Conservation (phyloP, 2,888 invertebrate genomes). For the Asteroscopus sphinx region DNA sequence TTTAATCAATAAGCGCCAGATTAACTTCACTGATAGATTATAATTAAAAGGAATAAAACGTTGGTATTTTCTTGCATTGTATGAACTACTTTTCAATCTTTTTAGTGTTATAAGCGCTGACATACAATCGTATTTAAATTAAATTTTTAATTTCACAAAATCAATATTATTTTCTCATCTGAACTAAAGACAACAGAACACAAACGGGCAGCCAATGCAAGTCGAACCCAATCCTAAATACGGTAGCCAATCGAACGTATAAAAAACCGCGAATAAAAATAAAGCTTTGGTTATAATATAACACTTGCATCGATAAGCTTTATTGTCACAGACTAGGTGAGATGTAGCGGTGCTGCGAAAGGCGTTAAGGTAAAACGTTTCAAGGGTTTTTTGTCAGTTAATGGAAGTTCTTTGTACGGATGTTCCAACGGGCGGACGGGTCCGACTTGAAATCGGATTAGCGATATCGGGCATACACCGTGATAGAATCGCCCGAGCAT, state of each 20-base stretch:
- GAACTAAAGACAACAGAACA: neutral
- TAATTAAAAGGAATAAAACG: too few relatives aligned
- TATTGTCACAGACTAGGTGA: conserved; percentile 62
- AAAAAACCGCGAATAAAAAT: conserved; percentile 38
- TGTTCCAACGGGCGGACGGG: conserved; percentile 80
- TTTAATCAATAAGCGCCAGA: too few relatives aligned
- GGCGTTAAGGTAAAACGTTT: conserved; percentile 72
- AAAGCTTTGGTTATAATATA: conserved; percentile 37
- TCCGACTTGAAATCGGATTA: conserved; percentile 85
- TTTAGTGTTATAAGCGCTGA: neutral
- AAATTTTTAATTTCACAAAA: neutral
- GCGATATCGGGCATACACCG: conserved; percentile 81
- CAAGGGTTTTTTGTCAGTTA: conserved; percentile 83
- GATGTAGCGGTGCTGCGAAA: conserved; percentile 59
- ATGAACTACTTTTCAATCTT: neutral
- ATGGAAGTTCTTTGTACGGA: conserved; percentile 89
- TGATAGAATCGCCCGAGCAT: conserved; percentile 77
- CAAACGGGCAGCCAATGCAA: neutral
- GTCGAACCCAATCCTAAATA: conserved; percentile 22
- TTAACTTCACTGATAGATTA: too few relatives aligned
- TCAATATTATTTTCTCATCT: conserved; percentile 7
- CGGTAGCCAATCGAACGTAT: conserved; percentile 19
- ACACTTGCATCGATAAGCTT: conserved; percentile 58
- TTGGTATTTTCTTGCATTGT: too few relatives aligned
- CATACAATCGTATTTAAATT: neutral